phyloP scores from a whole-genome alignment of 2,888 invertebrate genomes.

The Griposia aprilina region DNA sequence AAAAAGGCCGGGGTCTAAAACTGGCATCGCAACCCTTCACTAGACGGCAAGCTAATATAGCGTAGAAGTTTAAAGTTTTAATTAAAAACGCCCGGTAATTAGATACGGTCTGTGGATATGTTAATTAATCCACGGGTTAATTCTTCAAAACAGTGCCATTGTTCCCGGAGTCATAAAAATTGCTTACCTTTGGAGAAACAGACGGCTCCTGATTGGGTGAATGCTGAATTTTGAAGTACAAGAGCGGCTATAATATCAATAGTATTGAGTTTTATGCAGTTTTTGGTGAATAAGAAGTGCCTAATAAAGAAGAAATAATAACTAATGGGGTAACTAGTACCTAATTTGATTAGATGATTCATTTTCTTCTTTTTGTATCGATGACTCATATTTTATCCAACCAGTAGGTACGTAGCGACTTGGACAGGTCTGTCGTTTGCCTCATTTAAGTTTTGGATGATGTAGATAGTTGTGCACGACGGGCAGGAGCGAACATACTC shows the following conservation, averaged over 20 bases:
- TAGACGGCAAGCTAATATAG: constrained; percentile 83
- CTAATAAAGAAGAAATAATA: not conserved
- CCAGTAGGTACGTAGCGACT: not conserved
- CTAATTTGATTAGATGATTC: not conserved
- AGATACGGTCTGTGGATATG: constrained; percentile 87
- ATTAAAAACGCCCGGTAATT: constrained; percentile 88
- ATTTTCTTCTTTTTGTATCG: no score
- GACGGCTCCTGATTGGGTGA: constrained; percentile 45
- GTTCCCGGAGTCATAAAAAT: constrained; percentile 85
- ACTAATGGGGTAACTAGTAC: no score
- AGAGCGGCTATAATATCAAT: constrained; percentile 1
- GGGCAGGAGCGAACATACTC: no score
- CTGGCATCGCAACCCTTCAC: constrained; percentile 63
- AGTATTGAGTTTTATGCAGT: not conserved
- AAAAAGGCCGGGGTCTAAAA: constrained; percentile 54
- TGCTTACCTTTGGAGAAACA: constrained; percentile 70
- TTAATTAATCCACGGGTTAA: constrained; percentile 89
- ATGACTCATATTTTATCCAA: not conserved
- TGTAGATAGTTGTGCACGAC: not conserved
- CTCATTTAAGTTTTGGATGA: no score
- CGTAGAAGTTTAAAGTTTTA: constrained; percentile 85
- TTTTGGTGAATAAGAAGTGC: not conserved
- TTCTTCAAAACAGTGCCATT: constrained; percentile 88
- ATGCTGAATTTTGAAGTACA: constrained; percentile 16
- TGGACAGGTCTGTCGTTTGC: not conserved